Evolutionary conservation across 2,797 vertebrate genomes (phyloP), one percentile per base, ranked within the genome.

Genomic region (Pagetopsis macropterus): DNA sequence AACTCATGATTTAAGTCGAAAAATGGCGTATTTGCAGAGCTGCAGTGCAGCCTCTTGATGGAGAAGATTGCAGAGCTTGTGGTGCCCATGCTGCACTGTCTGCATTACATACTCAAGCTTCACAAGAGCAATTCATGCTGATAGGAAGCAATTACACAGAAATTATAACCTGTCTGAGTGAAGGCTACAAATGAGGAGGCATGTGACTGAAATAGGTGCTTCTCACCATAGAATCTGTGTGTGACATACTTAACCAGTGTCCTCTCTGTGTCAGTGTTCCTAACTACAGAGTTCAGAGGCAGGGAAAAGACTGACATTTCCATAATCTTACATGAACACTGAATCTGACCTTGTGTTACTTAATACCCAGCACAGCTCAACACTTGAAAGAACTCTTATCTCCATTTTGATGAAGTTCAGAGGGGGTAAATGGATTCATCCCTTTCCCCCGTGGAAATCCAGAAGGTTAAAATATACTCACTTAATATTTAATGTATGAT

Each of bases 361-460:
- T 92, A 91, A 93, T 87, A 90, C 84, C 82, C 87, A 82, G 86
- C 82, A 82, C 80, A 76, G 88, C 89, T 88, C 88, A 82, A 83
- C 83, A 88, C 87, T 90, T 89, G 84, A 92, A 93, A 87, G 88
- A 84, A 82, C 70, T 88, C 88, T 87, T 90, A 91, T 93, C 92
- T 89, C 80, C 83, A 74, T 90, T 86, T 88, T 90, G 90, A 91
- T 91, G 84, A 91, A 87, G 90, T 92, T 91, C 87, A 89, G 77
- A 84, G 48, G 74, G 66, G 75, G 64, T 63, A 78, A 83, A 84
- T 85, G 81, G 85, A 90, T 90, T 87, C 79, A 82, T 86, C 75
- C 79, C 40, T 45, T 70, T 66, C 66, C 85, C 84, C 50, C 5
- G 33, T 78, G 87, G 78, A 88, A 87, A 89, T 90, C 87, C 68